A percentile compares a stretch with the other conserved stretches of the same genome.
These are phyloP conservation scores for Mystacides longicornis DNA, from an alignment of 2,888 invertebrate species.

Conservation along the genomic window DNA sequence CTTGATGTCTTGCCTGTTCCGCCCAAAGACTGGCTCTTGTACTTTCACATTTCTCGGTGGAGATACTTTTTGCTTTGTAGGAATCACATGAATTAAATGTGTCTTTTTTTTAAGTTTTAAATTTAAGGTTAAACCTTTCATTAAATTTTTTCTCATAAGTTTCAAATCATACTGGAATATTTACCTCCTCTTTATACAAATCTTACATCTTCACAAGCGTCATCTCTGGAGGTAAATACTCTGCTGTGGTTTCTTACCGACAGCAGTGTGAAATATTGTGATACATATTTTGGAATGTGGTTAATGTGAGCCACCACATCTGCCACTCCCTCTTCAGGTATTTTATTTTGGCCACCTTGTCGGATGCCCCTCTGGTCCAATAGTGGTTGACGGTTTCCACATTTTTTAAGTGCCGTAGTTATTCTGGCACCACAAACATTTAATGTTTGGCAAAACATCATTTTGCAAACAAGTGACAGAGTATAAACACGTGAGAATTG, in stretches of 20 bases:
- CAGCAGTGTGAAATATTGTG: neutral
- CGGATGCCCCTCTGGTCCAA: neutral
- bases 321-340: neutral
- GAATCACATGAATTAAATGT: conserved; percentile 17
- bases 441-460: neutral
- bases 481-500: neutral
- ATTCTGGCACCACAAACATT: neutral
- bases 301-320: neutral
- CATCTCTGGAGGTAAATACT: conserved; percentile 1
- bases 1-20: conserved; percentile 14
- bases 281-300: neutral
- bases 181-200: conserved; percentile 3
- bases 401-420: neutral
- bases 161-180: conserved; percentile 1
- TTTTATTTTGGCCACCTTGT: neutral
- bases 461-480: neutral
- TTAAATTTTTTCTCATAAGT: no score
- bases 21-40: conserved; percentile 9
- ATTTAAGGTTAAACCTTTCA: conserved; percentile 11
- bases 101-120: conserved; percentile 19
- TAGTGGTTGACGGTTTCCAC: neutral
- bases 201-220: neutral
- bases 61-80: conserved; percentile 3
- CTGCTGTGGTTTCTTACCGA: neutral
- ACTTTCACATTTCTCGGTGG: conserved; percentile 5